Evolutionary conservation across 2,113 vertebrate species (phyloP).

Genomic region (Saccopteryx leptura): DNA sequence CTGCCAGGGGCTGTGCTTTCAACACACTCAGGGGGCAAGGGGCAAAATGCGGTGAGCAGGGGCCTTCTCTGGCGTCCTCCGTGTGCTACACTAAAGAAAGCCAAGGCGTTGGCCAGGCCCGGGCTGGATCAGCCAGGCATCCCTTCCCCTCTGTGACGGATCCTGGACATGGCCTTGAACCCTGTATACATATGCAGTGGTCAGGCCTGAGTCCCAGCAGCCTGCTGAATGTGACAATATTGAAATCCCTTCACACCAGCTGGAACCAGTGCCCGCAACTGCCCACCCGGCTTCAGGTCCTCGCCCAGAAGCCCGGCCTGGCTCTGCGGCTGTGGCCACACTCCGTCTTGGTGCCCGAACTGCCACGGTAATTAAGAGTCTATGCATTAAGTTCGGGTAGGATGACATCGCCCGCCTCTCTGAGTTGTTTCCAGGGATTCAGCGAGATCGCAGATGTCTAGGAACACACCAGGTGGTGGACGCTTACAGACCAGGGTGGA

Average conservation of each 20-base stretch:
- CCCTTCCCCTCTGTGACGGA: not conserved
- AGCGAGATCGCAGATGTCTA: not conserved
- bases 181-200: rapidly evolving
- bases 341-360: rapidly evolving
- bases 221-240: rapidly evolving
- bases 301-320: not conserved
- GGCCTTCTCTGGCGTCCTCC: not conserved
- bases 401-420: not conserved
- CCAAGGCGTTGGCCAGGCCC: rapidly evolving
- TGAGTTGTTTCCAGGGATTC: rapidly evolving
- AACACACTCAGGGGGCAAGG: rapidly evolving
- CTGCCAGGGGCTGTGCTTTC: not conserved
- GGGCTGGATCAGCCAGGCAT: rapidly evolving
- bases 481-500: rapidly evolving
- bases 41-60: rapidly evolving
- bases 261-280: rapidly evolving
- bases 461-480: not conserved
- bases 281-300: rapidly evolving
- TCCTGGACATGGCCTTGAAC: not conserved
- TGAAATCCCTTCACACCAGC: rapidly evolving
- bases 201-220: not conserved
- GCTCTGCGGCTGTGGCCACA: not conserved
- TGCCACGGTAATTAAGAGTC: not conserved
- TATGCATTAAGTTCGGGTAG: rapidly evolving
- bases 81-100: rapidly evolving